Conservation (phyloP, 2,888 invertebrate genomes). For the Liodrosophila aerea region DNA sequence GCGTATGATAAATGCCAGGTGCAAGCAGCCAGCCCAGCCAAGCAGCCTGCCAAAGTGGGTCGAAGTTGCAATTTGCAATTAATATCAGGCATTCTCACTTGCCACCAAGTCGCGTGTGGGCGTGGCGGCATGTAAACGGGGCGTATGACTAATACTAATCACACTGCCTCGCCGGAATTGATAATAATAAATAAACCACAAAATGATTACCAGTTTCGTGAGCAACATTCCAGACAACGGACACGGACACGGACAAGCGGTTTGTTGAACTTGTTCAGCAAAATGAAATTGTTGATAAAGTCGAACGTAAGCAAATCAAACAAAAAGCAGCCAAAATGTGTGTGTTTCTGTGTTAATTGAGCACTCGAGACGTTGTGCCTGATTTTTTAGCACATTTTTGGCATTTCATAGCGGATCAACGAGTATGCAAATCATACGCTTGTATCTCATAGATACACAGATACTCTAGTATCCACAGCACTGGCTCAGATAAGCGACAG, state of each 20-base stretch:
- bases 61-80: slow-evolving; percentile 71
- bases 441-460: slow-evolving; percentile 42
- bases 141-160: slow-evolving; percentile 59
- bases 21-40: slow-evolving; percentile 6
- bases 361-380: slow-evolving; percentile 48
- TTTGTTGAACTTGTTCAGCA: slow-evolving; percentile 65
- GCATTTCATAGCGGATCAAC: slow-evolving; percentile 35
- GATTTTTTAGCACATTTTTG: slow-evolving; percentile 62
- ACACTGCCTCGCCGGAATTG: slow-evolving; percentile 50
- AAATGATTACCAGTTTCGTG: slow-evolving; percentile 43
- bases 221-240: slow-evolving; percentile 54
- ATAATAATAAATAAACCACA: slow-evolving; percentile 45
- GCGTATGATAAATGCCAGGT: slow-evolving; percentile 68
- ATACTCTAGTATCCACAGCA: slow-evolving; percentile 9
- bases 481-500: slow-evolving; percentile 46
- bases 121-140: slow-evolving; percentile 48
- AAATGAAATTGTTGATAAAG: slow-evolving; percentile 58
- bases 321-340: slow-evolving; percentile 6
- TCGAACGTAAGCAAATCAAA: slow-evolving; percentile 29
- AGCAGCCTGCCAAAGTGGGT: slow-evolving; percentile 54
- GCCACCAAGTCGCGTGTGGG: slow-evolving; percentile 30
- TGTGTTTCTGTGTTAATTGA: slow-evolving; percentile 64
- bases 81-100: slow-evolving; percentile 32
- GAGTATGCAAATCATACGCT: slow-evolving; percentile 61
- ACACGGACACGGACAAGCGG: slow-evolving; percentile 30